These are phyloP conservation scores for Sternotherus odoratus DNA, from an alignment of 2,797 vertebrate species.

Conservation along the genomic window DNA sequence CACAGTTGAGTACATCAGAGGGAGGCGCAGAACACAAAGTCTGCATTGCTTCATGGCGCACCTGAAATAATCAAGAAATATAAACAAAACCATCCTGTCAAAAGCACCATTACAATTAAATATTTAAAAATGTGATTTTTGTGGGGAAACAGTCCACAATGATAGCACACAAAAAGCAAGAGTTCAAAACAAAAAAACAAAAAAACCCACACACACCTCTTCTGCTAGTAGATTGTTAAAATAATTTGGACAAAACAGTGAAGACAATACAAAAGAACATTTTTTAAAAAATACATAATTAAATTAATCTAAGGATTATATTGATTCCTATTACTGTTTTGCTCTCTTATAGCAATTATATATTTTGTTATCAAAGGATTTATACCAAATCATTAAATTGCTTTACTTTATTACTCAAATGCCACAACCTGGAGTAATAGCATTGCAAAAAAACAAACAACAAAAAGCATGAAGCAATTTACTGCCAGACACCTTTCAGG, in stretches of 20 bases:
- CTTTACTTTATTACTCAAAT: not conserved
- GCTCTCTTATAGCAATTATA: not conserved
- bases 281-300: not conserved
- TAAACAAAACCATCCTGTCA: not conserved
- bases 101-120: not conserved
- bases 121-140: not conserved
- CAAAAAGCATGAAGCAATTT: not conserved
- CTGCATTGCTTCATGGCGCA: slow-evolving; percentile 91
- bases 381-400: not conserved
- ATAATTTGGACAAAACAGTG: not conserved
- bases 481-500: not conserved
- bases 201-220: not conserved
- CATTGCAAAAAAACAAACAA: not conserved
- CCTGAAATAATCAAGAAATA: slow-evolving; percentile 75
- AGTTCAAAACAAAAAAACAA: not conserved
- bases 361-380: not conserved
- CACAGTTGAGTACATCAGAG: slow-evolving; percentile 93
- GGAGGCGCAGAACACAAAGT: slow-evolving; percentile 89
- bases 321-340: not conserved
- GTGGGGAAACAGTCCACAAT: not conserved
- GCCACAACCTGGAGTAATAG: not conserved
- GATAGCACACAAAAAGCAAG: not conserved
- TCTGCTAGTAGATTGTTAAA: not conserved
- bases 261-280: fast-evolving
- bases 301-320: not conserved